These are phyloP conservation scores for Ganaspis sp. DNA, from an alignment of 1,140 invertebrate genomes.

Conservation along the genomic window DNA sequence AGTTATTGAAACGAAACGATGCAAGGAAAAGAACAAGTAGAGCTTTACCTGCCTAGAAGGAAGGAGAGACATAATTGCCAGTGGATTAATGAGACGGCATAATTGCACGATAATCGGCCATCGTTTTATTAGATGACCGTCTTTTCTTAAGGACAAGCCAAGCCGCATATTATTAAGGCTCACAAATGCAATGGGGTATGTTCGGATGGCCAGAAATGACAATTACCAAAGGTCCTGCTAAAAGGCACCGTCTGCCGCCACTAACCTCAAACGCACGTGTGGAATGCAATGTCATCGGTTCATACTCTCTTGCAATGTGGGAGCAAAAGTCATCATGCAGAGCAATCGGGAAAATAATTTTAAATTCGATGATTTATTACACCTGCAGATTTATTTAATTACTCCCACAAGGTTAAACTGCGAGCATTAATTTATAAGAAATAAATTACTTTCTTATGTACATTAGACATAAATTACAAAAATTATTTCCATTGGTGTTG, in stretches of 20 bases:
- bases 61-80: constrained; percentile 65
- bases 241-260: constrained; percentile 60
- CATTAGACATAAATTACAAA: no score
- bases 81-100: constrained; percentile 76
- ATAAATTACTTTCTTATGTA: no score
- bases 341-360: background rate
- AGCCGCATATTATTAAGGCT: constrained; percentile 72
- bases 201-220: constrained; percentile 71
- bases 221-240: constrained; percentile 69
- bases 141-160: constrained; percentile 23
- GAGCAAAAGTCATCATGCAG: constrained; percentile 39
- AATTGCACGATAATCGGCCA: constrained; percentile 75
- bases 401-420: no score
- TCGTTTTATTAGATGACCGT: constrained; percentile 71
- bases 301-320: constrained; percentile 47
- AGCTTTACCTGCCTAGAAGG: constrained; percentile 6
- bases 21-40: constrained; percentile 30
- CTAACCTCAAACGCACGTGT: constrained; percentile 52
- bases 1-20: constrained; percentile 64
- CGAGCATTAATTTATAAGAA: no score
- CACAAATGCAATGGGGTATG: constrained; percentile 64
- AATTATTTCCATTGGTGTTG: no score
- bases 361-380: no score
- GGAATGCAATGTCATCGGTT: constrained; percentile 69
- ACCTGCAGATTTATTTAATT: no score